A percentile compares a stretch with the other conserved stretches of the same genome.
Conservation (phyloP, 2,888 invertebrate genomes). For the Amaurobius ferox region DNA sequence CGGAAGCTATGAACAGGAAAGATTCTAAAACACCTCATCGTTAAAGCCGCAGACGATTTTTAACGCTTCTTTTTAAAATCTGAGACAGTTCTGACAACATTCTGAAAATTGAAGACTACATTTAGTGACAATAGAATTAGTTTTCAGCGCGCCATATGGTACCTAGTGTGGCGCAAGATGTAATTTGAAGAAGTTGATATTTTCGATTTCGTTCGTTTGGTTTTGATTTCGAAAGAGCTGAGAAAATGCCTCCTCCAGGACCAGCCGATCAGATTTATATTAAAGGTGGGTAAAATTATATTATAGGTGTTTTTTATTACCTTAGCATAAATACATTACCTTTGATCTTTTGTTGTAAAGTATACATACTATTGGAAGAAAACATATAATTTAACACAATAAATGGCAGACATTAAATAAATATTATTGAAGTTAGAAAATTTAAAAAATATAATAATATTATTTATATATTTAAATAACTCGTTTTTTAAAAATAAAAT, state of each 20-base stretch:
- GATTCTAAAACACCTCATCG: background rate
- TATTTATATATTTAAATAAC: too few species aligned
- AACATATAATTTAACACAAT: too few species aligned
- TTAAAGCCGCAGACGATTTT: background rate
- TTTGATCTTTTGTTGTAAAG: background rate
- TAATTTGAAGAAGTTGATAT: slow-evolving; percentile 11
- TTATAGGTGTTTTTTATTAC: too few species aligned
- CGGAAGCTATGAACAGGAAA: slow-evolving; percentile 27
- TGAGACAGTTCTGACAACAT: too few species aligned
- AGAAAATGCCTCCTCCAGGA: slow-evolving; percentile 55
- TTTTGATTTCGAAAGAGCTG: slow-evolving; percentile 10
- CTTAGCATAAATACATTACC: background rate
- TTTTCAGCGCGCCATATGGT: slow-evolving; percentile 40
- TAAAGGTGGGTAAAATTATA: slow-evolving; percentile 31
- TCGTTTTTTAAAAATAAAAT: too few species aligned
- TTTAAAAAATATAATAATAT: too few species aligned
- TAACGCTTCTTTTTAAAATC: too few species aligned
- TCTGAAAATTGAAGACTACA: background rate
- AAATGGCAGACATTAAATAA: too few species aligned
- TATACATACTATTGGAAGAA: too few species aligned
- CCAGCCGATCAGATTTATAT: slow-evolving; percentile 60
- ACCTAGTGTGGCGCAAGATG: slow-evolving; percentile 12
- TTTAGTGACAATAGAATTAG: background rate
- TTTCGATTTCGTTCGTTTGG: background rate
- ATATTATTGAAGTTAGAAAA: too few species aligned